Evolutionary conservation across 2,113 vertebrate genomes (phyloP).

Genomic region (Bos indicus): DNA sequence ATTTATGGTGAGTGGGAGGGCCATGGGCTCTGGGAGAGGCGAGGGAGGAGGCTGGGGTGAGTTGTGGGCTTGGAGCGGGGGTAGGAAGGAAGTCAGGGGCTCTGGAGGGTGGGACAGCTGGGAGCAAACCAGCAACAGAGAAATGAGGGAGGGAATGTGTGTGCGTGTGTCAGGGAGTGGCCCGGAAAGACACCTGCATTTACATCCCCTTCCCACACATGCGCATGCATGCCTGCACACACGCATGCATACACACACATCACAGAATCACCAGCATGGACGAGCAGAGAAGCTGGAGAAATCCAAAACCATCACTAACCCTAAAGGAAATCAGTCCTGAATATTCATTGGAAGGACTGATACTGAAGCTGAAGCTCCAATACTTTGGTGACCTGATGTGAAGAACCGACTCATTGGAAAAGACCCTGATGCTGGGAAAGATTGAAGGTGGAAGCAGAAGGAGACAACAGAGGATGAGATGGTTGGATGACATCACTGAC

Average conservation of each 20-base stretch:
- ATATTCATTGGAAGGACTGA: not conserved
- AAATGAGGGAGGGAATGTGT: not conserved
- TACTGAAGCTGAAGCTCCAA: not conserved
- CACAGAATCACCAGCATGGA: not conserved
- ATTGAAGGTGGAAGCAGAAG: not conserved
- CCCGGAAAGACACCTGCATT: not conserved
- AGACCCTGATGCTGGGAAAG: not conserved
- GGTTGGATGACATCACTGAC: not conserved
- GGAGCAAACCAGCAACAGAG: not conserved
- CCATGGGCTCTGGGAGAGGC: not conserved
- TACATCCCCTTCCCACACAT: not conserved
- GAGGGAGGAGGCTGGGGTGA: not conserved
- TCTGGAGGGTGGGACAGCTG: not conserved
- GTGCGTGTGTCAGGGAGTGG: not conserved
- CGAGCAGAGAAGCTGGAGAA: not conserved
- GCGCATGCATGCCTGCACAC: not conserved
- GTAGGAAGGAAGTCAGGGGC: not conserved
- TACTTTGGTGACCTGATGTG: not conserved
- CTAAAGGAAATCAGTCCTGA: not conserved
- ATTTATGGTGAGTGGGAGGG: conserved; percentile 39
- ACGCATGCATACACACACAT: not conserved
- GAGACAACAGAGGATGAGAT: not conserved
- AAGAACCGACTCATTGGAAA: not conserved
- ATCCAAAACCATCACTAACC: not conserved
- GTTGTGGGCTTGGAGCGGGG: not conserved